Base-by-base conservation (phyloP, 2,888 invertebrate species). In the Pollenia griseotomentosa region DNA sequence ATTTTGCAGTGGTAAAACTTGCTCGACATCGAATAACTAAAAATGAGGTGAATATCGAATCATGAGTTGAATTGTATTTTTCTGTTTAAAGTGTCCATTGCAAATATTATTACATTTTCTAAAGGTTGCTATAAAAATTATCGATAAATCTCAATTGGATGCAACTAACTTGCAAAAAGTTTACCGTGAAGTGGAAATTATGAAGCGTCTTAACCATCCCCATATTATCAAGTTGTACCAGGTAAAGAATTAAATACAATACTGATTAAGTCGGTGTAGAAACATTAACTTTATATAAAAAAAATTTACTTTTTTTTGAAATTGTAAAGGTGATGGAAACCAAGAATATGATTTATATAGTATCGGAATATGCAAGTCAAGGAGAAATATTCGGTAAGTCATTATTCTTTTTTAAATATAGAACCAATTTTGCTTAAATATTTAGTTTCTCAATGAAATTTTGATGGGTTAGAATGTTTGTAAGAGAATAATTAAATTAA, bases 1-100 rank as follows among this genome's bases (percentile, higher is more conserved):
- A 99, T 94, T 99, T 99, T 95, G 99, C 99, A 90, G 98, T 99
- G 91, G 99, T 99, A 91, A 99, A 99, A 94, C 95, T 99, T 93
- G 99, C 99, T 90, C 96, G 97, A 93, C 99, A 99, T 95, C 96
- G 98, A 93, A 97, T 99, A 93, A 99, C 99, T 90, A 99, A 99
- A 95, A 98, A 98, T 93, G 99, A 99, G 97, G 99, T 99, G 94
- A 7, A 53, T 70, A 33, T 33, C 33, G 33, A 33, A 33, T 23
- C 16, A 44, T 59, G 3, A 12, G 44, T 46, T 7, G 40, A 33
- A 6, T 2, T 14, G 10, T 11, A 71, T 46, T 11, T 8, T 70
- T 57, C 7, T 46, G 16, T 80, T 14, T 0, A 42, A 48, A 7
- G 33, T 55, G 9, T 63, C 2, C 2, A 19, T 12, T 19, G 8